Evolutionary conservation across 2,113 vertebrate species (phyloP), one percentile per base, ranked within the genome.

Genomic region (Sprattus sprattus): DNA sequence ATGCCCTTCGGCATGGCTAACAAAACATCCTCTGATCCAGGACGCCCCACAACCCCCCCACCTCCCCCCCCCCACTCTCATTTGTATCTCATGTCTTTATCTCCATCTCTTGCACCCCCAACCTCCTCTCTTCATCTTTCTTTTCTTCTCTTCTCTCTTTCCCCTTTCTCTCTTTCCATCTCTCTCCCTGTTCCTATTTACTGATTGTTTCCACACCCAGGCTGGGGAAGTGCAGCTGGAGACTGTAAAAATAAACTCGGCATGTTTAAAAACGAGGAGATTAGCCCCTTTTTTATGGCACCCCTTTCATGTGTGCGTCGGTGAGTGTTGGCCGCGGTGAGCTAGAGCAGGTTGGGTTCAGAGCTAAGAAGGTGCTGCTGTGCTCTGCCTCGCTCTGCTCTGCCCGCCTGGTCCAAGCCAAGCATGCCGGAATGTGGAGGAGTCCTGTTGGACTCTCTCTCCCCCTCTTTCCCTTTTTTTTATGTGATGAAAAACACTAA

Each of bases 181-280:
- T 25, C 18, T 18, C 64, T 13, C 47, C 10, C 81, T 81, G 46
- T 84, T 2, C 20, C 67, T 86, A 75, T 90, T 86, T 89, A 88
- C 85, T 93, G 92, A 93, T 93, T 92, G 90, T 90, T 92, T 93
- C 91, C 91, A 91, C 88, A 91, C 86, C 89, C 87, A 85, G 85
- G 4, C 87, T 89, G 83, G 54, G 71, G 45, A 85, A 81, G 88
- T 89, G 88, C 94, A 95, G 92, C 93, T 95, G 94, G 91, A 91
- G 93, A 93, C 91, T 92, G 92, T 94, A 93, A 94, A 93, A 94
- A 94, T 92, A 94, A 93, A 93, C 92, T 87, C 81, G 57, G 82
- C 87, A 86, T 91, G 91, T 91, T 93, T 90, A 91, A 91, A 93
- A 91, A 88, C 52, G 81, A 88, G 86, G 87, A 91, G 92, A 94